Evolutionary conservation across 2,888 invertebrate species (phyloP).

Genomic region (Lobophora halterata): DNA sequence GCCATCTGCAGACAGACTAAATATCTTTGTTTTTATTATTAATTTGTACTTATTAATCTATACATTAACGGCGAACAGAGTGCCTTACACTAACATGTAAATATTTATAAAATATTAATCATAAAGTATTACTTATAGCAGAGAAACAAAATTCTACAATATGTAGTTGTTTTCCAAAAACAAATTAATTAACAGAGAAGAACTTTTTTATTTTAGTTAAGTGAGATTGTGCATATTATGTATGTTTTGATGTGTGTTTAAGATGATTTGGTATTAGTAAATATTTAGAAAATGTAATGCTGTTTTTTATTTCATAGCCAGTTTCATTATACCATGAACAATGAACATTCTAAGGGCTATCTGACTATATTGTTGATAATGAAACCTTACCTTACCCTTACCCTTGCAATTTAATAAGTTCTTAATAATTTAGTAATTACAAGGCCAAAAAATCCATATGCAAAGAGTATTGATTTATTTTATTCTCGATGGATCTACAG

Average conservation of each 20-base stretch:
- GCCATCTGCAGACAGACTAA: slow-evolving; percentile 72
- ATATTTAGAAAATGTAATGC: slow-evolving; percentile 67
- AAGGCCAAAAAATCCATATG: no score
- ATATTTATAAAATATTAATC: slow-evolving; percentile 55
- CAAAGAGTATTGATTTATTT: no score
- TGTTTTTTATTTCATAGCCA: slow-evolving; percentile 38
- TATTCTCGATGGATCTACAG: no score
- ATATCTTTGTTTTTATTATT: slow-evolving; percentile 63
- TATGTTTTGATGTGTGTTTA: slow-evolving; percentile 80
- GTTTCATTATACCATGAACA: no score
- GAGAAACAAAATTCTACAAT: slow-evolving; percentile 62
- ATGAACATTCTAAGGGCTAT: no score
- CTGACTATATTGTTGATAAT: no score
- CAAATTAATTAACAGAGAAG: slow-evolving; percentile 59
- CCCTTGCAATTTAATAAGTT: no score
- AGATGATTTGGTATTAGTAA: slow-evolving; percentile 80
- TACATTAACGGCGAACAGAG: slow-evolving; percentile 63
- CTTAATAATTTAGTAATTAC: no score
- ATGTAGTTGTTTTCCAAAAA: slow-evolving; percentile 72
- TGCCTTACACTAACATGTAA: slow-evolving; percentile 75
- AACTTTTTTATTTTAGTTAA: slow-evolving; percentile 67
- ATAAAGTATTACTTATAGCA: slow-evolving; percentile 60
- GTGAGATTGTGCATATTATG: slow-evolving; percentile 80
- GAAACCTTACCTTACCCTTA: no score
- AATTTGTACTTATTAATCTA: slow-evolving; percentile 70